Evolutionary conservation across 2,888 invertebrate species (phyloP), one percentile per base, ranked within the genome.

Genomic region (Bruchidius siliquastri): DNA sequence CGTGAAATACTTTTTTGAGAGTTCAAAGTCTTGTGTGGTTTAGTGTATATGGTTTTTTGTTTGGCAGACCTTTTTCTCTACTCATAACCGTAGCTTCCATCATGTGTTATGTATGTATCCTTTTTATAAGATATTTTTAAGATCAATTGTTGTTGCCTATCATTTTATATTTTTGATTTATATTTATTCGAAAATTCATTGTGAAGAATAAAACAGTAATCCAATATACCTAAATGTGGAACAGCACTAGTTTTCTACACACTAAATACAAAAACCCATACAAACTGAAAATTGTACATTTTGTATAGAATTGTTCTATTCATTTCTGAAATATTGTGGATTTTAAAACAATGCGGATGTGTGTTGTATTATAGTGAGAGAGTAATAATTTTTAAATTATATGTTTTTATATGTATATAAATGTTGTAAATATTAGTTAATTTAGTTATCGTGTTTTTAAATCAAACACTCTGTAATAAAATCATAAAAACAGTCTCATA

Each of bases 341-440:
- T 49, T 49, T 49, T 49, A 49, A 18, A 49, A 49, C 49, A 49
- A 49, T 13, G 49, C 49, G 49, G 49, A 49, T 49, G 30, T 6
- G 30, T 30, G 49, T 49, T 75, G 73, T 74, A 75, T 70, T 67
- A 73, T 74, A 76, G 69, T 21, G 71, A 75, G 21, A 72, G 72
- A 74, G 21, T 67, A 75, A 68, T 71, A 68, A 77, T 76, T 79
- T 78, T 80, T 79, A 79, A 79, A 77, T 79, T 80, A 77, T 78
- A 74, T 76, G 76, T 80, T 79, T 82, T 80, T 81, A 80, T 81
- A 80, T 79, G 77, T 82, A 80, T 80, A 81, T 75, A 81, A 80
- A 81, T 76, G 72, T 76, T 78, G 78, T 79, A 79, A 77, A 77
- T 80, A 80, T 72, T 77, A 77, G 73, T 74, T 22, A 71, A 49